Conservation (phyloP, 2,113 vertebrate genomes). For the Nansenia antarctica region DNA sequence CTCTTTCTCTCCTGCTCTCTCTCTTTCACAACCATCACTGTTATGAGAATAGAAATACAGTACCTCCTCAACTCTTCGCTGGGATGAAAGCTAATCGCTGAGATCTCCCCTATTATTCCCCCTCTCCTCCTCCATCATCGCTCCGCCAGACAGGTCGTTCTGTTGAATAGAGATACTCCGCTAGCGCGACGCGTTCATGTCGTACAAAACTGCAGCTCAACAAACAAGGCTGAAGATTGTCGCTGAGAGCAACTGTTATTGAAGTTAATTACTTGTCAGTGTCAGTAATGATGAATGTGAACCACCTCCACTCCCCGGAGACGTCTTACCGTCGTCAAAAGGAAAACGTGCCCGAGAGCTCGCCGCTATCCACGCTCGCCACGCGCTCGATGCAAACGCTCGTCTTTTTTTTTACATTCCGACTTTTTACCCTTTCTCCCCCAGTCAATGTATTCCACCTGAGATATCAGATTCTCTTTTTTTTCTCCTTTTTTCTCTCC, state of each 20-base stretch:
- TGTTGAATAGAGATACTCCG: constrained; percentile 12
- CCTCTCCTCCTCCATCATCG: neutral
- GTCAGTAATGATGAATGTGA: constrained; percentile 47
- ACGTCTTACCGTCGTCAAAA: neutral
- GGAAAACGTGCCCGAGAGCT: neutral
- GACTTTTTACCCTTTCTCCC: neutral
- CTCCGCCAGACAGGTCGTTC: neutral
- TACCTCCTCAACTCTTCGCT: no score
- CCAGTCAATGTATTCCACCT: constrained; percentile 3
- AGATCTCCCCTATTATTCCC: neutral
- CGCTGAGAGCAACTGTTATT: constrained; percentile 19
- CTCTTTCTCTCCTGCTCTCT: no score
- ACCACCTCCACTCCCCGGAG: neutral
- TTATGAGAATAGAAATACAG: no score
- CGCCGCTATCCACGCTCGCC: neutral
- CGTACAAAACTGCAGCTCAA: constrained; percentile 18
- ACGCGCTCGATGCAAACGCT: neutral
- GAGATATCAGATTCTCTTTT: neutral
- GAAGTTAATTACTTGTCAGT: constrained; percentile 47
- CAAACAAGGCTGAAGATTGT: constrained; percentile 13
- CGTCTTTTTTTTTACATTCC: neutral
- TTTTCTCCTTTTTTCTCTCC: neutral
- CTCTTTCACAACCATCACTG: no score
- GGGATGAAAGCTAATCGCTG: no score
- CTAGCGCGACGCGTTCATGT: constrained; percentile 11